Evolutionary conservation across 2,797 vertebrate genomes (phyloP), one percentile per base, ranked within the genome.

Genomic region (Acestrorhynchus altus): DNA sequence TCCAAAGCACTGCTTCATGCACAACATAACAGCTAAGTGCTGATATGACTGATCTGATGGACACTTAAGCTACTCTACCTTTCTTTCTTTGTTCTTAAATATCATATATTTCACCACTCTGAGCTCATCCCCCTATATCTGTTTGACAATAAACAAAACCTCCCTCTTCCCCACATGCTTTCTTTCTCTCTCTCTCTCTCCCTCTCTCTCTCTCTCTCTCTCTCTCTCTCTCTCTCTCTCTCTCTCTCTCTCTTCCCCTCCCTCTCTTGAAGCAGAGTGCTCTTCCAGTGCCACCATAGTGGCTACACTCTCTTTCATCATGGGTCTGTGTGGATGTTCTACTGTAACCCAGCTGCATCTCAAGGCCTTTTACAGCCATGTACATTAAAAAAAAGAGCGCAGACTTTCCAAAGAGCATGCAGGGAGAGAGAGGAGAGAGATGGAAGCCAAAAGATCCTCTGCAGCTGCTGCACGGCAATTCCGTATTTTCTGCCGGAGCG

Each of bases 211-310:
- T 77, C 63, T 76, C 47, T 51, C 51, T 64, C 59, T 18, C 26
- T 79, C 65, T 87, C 84, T 20, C 16, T 64, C 8, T 61, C 35
- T 40, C 8, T 42, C 8, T 11, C 88, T 86, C 82, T 86, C 90
- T 88, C 78, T 16, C 84, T 80, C 81, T 81, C 85, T 89, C 88
- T 85, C 65, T 77, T 40, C 56, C 40, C 75, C 77, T 49, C 61
- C 44, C 26, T 35, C 59, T 65, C 28, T 89, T 90, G 61, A 69
- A 71, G 35, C 49, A 39, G 52, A 78, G 72, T 78, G 80, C 76
- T 60, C 72, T 75, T 65, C 24, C 88, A 90, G 92, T 90, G 93
- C 94, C 96, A 90, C 91, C 91, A 92, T 88, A 94, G 94, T 93
- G 95, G 95, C 93, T 64, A 88, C 82, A 80, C 77, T 89, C 72